Evolutionary conservation across 35 echinoderm and acorn worm species (phyloP), one percentile per base, ranked within the genome.

Genomic region (Apostichopus californicus): DNA sequence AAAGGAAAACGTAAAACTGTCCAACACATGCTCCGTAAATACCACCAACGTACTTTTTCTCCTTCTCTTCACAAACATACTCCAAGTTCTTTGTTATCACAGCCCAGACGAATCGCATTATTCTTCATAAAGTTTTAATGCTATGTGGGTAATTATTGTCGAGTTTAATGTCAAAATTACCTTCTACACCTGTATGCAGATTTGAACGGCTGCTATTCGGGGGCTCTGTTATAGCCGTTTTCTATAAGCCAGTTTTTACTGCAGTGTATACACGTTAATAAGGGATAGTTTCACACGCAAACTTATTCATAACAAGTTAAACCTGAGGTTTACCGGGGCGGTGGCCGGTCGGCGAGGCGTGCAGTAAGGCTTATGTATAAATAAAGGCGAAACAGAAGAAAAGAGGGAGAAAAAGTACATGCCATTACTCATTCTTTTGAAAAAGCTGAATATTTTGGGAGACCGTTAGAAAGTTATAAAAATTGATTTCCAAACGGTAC

Each of bases 81-180:
- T 85, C 81, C 17, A 59, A 60, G 81, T 85, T 85, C 81, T 85
- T 85, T 85, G 81, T 85, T 85, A 58, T 56, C 81, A 4, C 17
- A 85, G 54, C n/a, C 54, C 21, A 82, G 80, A 59, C 81, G 81
- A 85, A 14, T 58, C 81, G 81, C 54, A 56, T 58, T 85, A 58
- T 85, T 85, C 81, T 85, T 85, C 81, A 85, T 85, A 85, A 85
- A 85, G 81, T 85, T 85, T 85, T 85, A 85, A 85, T 85, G 81
- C 81, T 85, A 85, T 85, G 81, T n/a, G 81, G 81, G 55, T 85
- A 57, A 85, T 85, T 85, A 56, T 85, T 58, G 54, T 85, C 56
- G 81, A 85, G 81, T 85, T 85, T 85, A 85, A 58, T 85, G 81
- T 85, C 81, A 85, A 85, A 81, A 28, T 58, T 58, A 85, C 55